phyloP scores from a whole-genome alignment of 2,797 vertebrate genomes.

The Leptatherina wallacei region DNA sequence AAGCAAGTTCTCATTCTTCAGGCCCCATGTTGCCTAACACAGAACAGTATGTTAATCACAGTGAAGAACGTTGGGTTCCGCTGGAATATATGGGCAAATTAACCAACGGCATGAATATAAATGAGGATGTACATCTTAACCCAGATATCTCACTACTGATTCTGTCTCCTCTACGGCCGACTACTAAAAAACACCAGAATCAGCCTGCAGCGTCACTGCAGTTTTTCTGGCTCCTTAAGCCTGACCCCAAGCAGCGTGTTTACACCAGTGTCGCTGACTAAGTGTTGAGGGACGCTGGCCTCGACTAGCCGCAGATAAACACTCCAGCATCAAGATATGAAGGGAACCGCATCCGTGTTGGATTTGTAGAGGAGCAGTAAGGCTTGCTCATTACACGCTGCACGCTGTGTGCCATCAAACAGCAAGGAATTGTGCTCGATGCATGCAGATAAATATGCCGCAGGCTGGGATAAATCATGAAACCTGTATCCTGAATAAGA shows the following conservation, averaged over 20 bases:
- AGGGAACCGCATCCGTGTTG: slow-evolving; percentile 27
- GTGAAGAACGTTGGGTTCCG: slow-evolving; percentile 29
- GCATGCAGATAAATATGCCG: slow-evolving; percentile 12
- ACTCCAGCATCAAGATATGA: slow-evolving; percentile 20
- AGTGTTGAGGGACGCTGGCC: slow-evolving; percentile 47
- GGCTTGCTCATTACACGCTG: slow-evolving; percentile 20
- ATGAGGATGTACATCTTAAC: slow-evolving; percentile 55
- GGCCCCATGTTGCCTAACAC: slow-evolving; percentile 70
- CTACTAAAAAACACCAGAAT: slow-evolving; percentile 25
- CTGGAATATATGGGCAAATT: slow-evolving; percentile 62
- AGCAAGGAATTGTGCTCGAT: slow-evolving; percentile 16
- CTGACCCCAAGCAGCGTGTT: slow-evolving; percentile 34
- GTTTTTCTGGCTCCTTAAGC: slow-evolving; percentile 18
- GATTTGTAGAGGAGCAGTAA: slow-evolving; percentile 29
- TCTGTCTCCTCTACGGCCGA: slow-evolving; percentile 7
- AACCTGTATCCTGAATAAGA: slow-evolving; percentile 10
- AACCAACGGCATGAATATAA: slow-evolving; percentile 64
- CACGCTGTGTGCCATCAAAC: slow-evolving; percentile 34
- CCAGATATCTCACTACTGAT: slow-evolving; percentile 49
- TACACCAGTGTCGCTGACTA: slow-evolving; percentile 35
- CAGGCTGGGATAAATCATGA: slow-evolving; percentile 25
- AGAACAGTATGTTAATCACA: slow-evolving; percentile 71
- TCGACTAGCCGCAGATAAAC: slow-evolving; percentile 48
- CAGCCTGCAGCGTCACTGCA: slow-evolving; percentile 12
- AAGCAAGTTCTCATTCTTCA: slow-evolving; percentile 75